phyloP scores from a whole-genome alignment of 1,140 invertebrate species.

The Trachymyrmex septentrionalis region DNA sequence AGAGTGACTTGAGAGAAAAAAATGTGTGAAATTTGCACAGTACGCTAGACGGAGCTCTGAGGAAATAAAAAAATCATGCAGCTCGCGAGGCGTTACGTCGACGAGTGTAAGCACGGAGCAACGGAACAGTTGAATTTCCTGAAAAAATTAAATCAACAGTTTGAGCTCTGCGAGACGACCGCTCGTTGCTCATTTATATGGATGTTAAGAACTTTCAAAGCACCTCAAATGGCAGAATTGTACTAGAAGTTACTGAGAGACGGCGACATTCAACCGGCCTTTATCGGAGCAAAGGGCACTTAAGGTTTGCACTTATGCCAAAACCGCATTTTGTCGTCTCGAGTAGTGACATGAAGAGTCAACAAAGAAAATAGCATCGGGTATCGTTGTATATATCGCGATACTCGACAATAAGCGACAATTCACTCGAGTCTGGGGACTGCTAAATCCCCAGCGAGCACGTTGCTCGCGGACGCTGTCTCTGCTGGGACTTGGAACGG shows the following conservation, averaged over 20 bases:
- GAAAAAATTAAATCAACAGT: constrained; percentile 29
- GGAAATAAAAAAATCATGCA: background rate
- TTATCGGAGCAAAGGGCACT: constrained; percentile 1
- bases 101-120: background rate
- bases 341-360: background rate
- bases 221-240: background rate
- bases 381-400: constrained; percentile 1
- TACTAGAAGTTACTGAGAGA: background rate
- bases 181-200: background rate
- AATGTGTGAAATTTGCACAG: background rate
- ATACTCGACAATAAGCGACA: constrained; percentile 12
- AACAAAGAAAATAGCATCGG: constrained; percentile 34
- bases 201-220: constrained; percentile 13
- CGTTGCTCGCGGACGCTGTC: background rate
- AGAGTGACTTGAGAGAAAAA: constrained; percentile 22
- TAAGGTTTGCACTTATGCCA: constrained; percentile 1
- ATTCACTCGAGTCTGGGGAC: constrained; percentile 2
- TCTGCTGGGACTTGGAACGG: background rate
- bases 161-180: background rate
- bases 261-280: background rate
- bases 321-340: constrained; percentile 23
- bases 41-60: background rate
- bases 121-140: constrained; percentile 17
- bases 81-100: background rate
- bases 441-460: constrained; percentile 18